Evolutionary conservation across 2,113 vertebrate genomes (phyloP).

Genomic region (Calidris pugnax): DNA sequence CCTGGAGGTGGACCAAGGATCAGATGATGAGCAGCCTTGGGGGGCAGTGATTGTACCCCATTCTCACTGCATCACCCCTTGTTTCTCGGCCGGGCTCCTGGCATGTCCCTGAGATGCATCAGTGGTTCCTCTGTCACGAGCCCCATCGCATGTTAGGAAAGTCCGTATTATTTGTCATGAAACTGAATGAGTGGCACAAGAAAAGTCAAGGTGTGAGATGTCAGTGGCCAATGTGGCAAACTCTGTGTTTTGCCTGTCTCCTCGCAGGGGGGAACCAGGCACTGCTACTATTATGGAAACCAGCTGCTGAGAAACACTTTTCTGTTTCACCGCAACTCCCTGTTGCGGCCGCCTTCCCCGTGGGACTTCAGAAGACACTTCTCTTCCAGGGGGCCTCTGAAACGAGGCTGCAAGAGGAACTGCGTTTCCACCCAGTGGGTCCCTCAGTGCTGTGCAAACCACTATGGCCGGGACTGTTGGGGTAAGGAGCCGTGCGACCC

Average conservation of each 20-base stretch:
- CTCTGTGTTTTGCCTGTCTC: conserved; percentile 14
- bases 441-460: conserved; percentile 87
- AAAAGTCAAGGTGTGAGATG: background rate
- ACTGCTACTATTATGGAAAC: conserved; percentile 17
- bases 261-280: conserved; percentile 58
- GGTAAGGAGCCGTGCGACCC: conserved; percentile 63
- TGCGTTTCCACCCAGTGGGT: conserved; percentile 79
- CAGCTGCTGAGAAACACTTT: background rate
- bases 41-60: background rate
- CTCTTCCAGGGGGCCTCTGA: conserved; percentile 22
- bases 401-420: conserved; percentile 75
- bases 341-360: background rate
- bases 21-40: background rate
- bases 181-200: background rate
- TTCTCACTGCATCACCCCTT: rapidly evolving
- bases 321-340: background rate
- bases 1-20: background rate
- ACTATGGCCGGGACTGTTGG: conserved; percentile 86
- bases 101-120: background rate
- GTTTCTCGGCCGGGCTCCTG: background rate
- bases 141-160: background rate
- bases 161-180: background rate
- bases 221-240: background rate
- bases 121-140: background rate
- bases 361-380: conserved; percentile 49